Conservation (phyloP, 2,113 vertebrate species). For the Anoura caudifer region DNA sequence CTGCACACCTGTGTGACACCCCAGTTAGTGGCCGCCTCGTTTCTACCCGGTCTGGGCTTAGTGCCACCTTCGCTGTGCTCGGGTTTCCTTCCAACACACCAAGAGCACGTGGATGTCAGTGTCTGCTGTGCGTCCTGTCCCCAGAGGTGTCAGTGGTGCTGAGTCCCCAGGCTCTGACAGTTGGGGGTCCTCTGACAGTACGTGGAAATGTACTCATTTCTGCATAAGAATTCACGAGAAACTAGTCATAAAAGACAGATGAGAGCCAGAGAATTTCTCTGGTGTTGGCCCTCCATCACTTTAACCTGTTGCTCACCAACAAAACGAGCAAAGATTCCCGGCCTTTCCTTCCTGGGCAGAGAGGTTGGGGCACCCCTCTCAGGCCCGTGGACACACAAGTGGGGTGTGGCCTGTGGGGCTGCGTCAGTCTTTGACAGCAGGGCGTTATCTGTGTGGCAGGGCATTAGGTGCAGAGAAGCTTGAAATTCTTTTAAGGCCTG, state of each 20-base stretch:
- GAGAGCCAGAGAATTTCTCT: background rate
- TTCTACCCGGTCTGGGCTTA: accelerated
- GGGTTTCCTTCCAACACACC: accelerated
- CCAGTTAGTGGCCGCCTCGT: accelerated
- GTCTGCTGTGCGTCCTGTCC: background rate
- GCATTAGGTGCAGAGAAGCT: background rate
- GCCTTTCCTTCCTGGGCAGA: accelerated
- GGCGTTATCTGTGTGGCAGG: background rate
- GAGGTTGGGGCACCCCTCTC: too few species aligned
- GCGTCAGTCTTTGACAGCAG: background rate
- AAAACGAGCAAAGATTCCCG: too few species aligned
- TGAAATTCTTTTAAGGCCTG: background rate
- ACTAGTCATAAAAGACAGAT: background rate
- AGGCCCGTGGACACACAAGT: too few species aligned
- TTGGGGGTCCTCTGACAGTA: too few species aligned
- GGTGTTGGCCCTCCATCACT: accelerated
- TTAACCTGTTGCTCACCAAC: background rate
- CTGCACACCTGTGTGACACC: accelerated
- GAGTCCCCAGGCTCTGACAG: too few species aligned
- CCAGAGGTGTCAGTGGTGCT: background rate
- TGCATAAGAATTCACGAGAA: background rate
- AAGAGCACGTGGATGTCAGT: accelerated
- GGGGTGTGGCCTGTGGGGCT: accelerated
- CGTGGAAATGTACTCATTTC: too few species aligned
- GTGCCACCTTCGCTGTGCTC: accelerated